phyloP scores from a whole-genome alignment of 1,140 invertebrate genomes.

The Manduca sexta region DNA sequence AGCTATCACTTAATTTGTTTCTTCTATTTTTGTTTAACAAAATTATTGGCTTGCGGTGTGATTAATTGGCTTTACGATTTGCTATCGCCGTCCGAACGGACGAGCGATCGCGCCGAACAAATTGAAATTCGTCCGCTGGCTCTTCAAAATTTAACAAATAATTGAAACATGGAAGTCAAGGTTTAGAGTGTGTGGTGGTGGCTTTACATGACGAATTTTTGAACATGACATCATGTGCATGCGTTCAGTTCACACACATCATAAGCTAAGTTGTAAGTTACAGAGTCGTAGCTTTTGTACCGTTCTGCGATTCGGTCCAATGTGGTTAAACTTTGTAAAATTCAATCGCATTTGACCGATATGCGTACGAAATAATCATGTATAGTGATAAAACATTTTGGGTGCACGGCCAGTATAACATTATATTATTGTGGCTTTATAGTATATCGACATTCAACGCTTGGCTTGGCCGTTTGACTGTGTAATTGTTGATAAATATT shows the following conservation, averaged over 20 bases:
- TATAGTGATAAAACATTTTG: constrained; percentile 28
- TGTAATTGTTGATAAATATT: too few species aligned
- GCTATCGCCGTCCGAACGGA: constrained; percentile 2
- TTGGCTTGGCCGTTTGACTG: too few species aligned
- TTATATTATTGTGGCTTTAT: constrained; percentile 17
- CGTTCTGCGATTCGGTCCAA: constrained; percentile 24
- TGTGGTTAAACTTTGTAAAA: constrained; percentile 1
- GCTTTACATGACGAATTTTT: constrained; percentile 49
- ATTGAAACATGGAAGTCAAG: constrained; percentile 63
- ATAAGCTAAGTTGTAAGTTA: constrained; percentile 59
- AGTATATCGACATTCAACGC: too few species aligned
- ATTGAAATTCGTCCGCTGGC: constrained; percentile 38
- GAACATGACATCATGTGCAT: constrained; percentile 67
- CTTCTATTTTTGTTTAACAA: constrained; percentile 62
- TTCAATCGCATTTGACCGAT: constrained; percentile 17
- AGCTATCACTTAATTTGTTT: constrained; percentile 63
- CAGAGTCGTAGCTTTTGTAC: constrained; percentile 51
- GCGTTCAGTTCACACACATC: constrained; percentile 55
- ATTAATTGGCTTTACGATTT: constrained; percentile 62
- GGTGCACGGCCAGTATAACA: constrained; percentile 51
- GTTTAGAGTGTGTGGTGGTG: constrained; percentile 73
- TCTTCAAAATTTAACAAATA: constrained; percentile 67
- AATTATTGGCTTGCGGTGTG: constrained; percentile 70
- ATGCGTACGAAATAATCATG: constrained; percentile 22
- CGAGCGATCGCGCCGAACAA: constrained; percentile 22